Evolutionary conservation across 2,797 vertebrate species (phyloP).

Genomic region (Sphenodon punctatus): DNA sequence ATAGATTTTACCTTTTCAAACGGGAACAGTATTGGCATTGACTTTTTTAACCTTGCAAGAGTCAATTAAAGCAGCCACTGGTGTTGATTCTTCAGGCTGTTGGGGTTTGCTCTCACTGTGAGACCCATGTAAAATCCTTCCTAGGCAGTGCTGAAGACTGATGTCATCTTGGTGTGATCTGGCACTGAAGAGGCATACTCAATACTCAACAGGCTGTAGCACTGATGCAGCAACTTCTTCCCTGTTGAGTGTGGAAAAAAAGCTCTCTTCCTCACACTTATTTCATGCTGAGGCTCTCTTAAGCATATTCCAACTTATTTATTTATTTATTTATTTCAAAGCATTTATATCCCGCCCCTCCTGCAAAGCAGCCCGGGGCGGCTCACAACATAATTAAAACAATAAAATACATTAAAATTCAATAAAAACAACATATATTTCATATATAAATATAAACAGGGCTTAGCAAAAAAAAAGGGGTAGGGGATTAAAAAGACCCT

Average conservation of each 20-base stretch:
- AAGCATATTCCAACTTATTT: too few relatives aligned
- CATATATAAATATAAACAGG: too few relatives aligned
- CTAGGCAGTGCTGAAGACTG: constrained; percentile 3
- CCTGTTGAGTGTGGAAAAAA: neutral
- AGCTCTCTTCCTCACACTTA: constrained; percentile 18
- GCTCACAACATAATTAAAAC: too few relatives aligned
- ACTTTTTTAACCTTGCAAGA: neutral
- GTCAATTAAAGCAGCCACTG: neutral
- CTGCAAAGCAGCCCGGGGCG: too few relatives aligned
- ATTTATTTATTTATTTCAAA: too few relatives aligned
- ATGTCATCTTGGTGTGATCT: neutral
- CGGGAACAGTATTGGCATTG: neutral
- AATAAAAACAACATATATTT: too few relatives aligned
- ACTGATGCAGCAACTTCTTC: constrained; percentile 27
- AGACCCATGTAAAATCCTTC: constrained; percentile 37
- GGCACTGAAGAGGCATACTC: neutral
- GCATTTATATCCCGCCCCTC: too few relatives aligned
- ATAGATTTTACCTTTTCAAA: neutral
- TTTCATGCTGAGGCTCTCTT: constrained; percentile 27
- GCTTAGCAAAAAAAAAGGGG: too few relatives aligned
- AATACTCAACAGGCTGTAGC: neutral
- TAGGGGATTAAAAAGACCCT: too few relatives aligned
- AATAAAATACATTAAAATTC: too few relatives aligned
- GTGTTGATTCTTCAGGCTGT: constrained; percentile 11
- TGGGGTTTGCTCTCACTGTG: constrained; percentile 28